Base-by-base conservation (phyloP, 2,797 vertebrate genomes). In the Chaetophractus vellerosus region DNA sequence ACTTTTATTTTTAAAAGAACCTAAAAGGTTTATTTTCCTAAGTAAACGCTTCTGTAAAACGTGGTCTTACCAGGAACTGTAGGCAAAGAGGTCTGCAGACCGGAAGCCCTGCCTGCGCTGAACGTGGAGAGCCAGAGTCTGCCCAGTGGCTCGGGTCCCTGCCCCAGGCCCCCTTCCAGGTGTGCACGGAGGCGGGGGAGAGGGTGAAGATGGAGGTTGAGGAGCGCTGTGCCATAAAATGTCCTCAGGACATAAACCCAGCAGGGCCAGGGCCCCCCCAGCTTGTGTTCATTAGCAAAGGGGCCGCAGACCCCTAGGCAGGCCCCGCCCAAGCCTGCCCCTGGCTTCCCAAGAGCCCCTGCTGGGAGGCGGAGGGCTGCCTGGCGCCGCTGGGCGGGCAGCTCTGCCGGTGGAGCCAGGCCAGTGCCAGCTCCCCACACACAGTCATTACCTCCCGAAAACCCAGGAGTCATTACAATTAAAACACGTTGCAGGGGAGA, bases 401-500 rank as follows among this genome's bases (percentile, higher is more conserved):
- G 61, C 87, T 84, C 97, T 19, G 86, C 86, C 94, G 89, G 96
- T 90, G 97, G 97, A 97, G 93, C 63, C 9, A 71, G 94, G 95
- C 96, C 98, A 97, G 45, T 45, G 55, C 82, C 72, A 33, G 95
- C 80, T 94, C 95, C 88, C 19, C 55, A 33, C 97, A 97, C 71
- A 38, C 1, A 59, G 88, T 88, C 92, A 95, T 97, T 92, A 88
- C 94, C 86, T 89, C 96, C 95, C 64, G 19, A 84, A 96, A 96
- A 96, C 96, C 94, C 97, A 41, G 94, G 76, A 96, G 94, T 96
- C 94, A 97, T 93, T 97, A 96, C 95, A 97, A 97, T 96, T 97
- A 96, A 97, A 97, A 97, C 93, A 91, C 96, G 50, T 45, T 33
- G 95, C 85, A 57, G 94, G 95, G 82, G 74, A 90, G 57, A 33